Base-by-base conservation (phyloP, 2,888 invertebrate genomes). In the Drosophila subquinaria region DNA sequence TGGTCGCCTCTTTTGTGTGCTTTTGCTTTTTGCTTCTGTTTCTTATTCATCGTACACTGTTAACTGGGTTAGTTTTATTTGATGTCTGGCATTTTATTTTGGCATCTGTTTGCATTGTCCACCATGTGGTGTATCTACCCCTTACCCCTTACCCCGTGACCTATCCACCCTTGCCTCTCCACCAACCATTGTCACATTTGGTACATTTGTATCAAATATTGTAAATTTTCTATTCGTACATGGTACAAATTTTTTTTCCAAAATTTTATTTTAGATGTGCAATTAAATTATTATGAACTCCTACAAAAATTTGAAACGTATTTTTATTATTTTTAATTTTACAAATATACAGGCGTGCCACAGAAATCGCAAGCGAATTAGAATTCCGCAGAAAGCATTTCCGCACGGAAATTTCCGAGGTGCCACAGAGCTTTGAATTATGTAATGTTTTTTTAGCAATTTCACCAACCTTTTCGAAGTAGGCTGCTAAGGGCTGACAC, bases 21-120 rank as follows among this genome's bases (percentile, higher is more conserved):
- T 35, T 23, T 23, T 23, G 23, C 23, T 23, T 38, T 56, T n/a
- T 45, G 13, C 6, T 6, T 4, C 43, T 42, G 35, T 20, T 64
- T 43, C 50, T 30, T 17, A 43, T 48, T 62, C 50, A 60, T 48
- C 23, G 36, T 76, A 53, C 50, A 40, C 55, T 36, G 53, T 73
- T 79, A 85, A 82, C 81, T 86, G 86, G 86, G 86, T 73, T 85
- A 80, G 65, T 72, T 86, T 75, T 53, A 67, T 79, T 62, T 61
- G 63, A 55, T 64, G 51, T 69, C 67, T 59, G 60, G 68, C 56
- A 30, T 82, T 76, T 74, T 53, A 63, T 60, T 63, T 72, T 8
- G 59, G 60, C 65, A 63, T 52, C 62, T 63, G 60, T 60, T 56
- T 72, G 33, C 57, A 63, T 63, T 76, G 62, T 42, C 47, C 57